These are phyloP conservation scores for Austrofundulus limnaeus DNA, from an alignment of 2,113 vertebrate species.

Conservation along the genomic window DNA sequence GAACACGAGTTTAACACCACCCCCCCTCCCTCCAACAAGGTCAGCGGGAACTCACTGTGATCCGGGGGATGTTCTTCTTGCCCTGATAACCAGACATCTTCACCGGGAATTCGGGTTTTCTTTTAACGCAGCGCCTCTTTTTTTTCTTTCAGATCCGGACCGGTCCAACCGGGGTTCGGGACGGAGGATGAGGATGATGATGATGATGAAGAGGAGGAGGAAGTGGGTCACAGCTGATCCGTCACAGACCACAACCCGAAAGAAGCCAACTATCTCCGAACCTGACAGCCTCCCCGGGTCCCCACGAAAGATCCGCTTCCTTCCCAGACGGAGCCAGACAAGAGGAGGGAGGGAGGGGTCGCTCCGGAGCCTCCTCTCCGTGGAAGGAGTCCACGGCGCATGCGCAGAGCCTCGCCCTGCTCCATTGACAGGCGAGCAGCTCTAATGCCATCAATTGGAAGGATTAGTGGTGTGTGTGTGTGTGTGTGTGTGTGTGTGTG, in stretches of 20 bases:
- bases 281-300: constrained; percentile 63
- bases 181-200: too few relatives aligned
- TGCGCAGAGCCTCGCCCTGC: constrained; percentile 79
- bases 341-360: constrained; percentile 56
- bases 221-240: constrained; percentile 20
- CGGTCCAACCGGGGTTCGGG: too few relatives aligned
- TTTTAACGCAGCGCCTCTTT: constrained; percentile 37
- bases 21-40: too few relatives aligned
- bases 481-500: too few relatives aligned
- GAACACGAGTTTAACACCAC: not conserved
- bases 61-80: constrained; percentile 96
- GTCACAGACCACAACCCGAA: too few relatives aligned
- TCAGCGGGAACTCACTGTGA: constrained; percentile 89
- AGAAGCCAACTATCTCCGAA: too few relatives aligned
- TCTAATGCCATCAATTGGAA: constrained; percentile 64
- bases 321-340: constrained; percentile 77
- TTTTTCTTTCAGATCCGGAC: too few relatives aligned
- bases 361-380: too few relatives aligned
- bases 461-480: constrained; percentile 39
- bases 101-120: too few relatives aligned
- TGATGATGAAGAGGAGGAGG: not conserved
- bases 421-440: constrained; percentile 65
- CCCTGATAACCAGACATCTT: constrained; percentile 86
- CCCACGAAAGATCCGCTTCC: constrained; percentile 77
- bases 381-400: constrained; percentile 72